Conservation (phyloP, 2,888 invertebrate genomes). For the Campoplex capitator region DNA sequence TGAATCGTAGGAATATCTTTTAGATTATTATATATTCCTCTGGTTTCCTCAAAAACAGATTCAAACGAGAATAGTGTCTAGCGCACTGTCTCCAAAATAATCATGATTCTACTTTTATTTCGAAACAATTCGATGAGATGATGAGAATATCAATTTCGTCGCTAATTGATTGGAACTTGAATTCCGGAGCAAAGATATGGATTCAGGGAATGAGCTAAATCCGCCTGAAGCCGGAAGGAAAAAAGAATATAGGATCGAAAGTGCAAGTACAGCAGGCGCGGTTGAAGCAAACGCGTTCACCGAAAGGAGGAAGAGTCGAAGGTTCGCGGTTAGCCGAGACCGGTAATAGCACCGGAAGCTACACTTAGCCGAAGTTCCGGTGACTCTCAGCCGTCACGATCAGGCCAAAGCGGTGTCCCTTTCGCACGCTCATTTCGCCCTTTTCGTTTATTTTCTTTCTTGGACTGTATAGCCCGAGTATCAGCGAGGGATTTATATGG, state of each 20-base stretch:
- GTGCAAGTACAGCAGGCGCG: constrained; percentile 6
- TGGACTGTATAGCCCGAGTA: constrained; percentile 32
- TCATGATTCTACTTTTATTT: background rate
- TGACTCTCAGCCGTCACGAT: constrained; percentile 70
- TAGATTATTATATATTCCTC: background rate
- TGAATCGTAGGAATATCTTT: background rate
- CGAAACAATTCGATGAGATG: background rate
- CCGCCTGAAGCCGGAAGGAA: background rate
- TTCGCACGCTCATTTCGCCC: constrained; percentile 37
- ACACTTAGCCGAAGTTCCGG: constrained; percentile 81
- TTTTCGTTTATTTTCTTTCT: constrained; percentile 22
- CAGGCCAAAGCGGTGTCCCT: constrained; percentile 50
- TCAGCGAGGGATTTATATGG: constrained; percentile 55
- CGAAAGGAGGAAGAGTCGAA: constrained; percentile 48
- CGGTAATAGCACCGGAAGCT: constrained; percentile 82
- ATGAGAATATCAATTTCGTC: background rate
- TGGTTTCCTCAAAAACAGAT: background rate
- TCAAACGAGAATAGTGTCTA: background rate
- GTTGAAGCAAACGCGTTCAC: constrained; percentile 52
- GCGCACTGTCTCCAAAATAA: background rate
- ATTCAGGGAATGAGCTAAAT: constrained; percentile 14
- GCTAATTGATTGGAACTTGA: constrained; percentile 12
- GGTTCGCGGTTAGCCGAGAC: constrained; percentile 51
- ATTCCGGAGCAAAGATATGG: background rate
- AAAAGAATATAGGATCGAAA: constrained; percentile 31